Evolutionary conservation across 2,113 vertebrate species (phyloP), one percentile per base, ranked within the genome.

Genomic region (Poeciliopsis retropinna): DNA sequence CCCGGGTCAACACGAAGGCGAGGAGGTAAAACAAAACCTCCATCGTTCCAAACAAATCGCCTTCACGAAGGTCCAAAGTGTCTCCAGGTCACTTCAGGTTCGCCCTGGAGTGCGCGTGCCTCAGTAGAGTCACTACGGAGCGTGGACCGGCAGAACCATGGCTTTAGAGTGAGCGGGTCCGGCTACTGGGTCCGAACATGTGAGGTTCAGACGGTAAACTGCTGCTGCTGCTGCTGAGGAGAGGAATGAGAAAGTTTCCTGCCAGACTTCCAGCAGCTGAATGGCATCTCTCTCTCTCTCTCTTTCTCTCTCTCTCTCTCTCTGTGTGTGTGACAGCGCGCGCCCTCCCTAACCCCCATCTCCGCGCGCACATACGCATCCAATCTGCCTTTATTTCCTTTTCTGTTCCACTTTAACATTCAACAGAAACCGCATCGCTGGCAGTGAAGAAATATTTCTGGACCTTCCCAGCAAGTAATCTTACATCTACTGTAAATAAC

Each of bases 11-110:
- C 47, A 54, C 25, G 61, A 92, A 72, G 60, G 60, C 66, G 0
- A 92, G 41, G 34, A 93, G 78, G 82, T 88, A 91, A 9, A 90
- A 27, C 1, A 87, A 4, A 28, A 76, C 73, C 72, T 82, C 91
- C 94, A 94, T 95, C 67, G 62, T 77, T 62, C 2, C 80, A 19
- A 25, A 15, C 37, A 31, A 60, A 27, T 5, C 25, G 76, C 69
- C 57, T 67, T 67, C 60, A 76, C 73, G 70, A 62, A 63, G 19
- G 28, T 69, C 78, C 72, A 75, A 72, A 70, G 73, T 62, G 27
- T 25, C 3, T 80, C 70, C 51, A 9, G 11, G 1, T 37, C 3
- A 37, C 10, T 10, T 75, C 67, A 61, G 61, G 32, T 67, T 37
- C 28, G 10, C 17, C n/a, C 32, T 28, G 60, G 0, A 32, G 29